Evolutionary conservation across 2,113 vertebrate species (phyloP), one percentile per base, ranked within the genome.

Genomic region (Oryzias melastigma): DNA sequence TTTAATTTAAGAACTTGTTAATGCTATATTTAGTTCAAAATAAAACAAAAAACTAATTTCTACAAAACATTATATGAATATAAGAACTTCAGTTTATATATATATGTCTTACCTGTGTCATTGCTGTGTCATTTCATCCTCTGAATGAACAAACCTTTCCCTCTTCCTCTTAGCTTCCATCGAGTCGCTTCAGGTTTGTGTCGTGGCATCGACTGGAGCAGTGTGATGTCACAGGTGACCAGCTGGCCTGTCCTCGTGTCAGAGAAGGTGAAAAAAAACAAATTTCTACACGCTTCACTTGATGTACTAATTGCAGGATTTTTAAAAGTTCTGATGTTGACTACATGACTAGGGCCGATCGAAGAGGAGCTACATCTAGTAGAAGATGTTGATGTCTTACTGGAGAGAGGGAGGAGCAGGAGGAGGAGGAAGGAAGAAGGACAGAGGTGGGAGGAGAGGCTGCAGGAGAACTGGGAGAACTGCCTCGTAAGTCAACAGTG

Each of bases 401-500:
- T 83, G 84, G 82, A 92, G 81, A 84, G 81, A 84, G 77, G 80
- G 69, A 87, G 82, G 58, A 82, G 50, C 50, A 87, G 71, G 27
- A 29, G n/a, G 78, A 92, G 69, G 78, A 90, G 82, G 75, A 85
- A 64, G 43, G 86, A 87, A 25, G 90, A 91, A 58, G 85, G 87
- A 59, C 91, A 90, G 69, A 91, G 85, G 73, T 93, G 95, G 94
- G 90, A 95, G 73, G 91, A 89, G 52, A 92, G 93, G 69, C 87
- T 94, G 29, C 94, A 95, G 50, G 96, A 98, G 86, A 97, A 96
- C 66, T 98, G 96, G 97, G 95, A 98, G 80, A 95, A 97, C 77
- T 96, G 93, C 82, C 65, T 82, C 90, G 96, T 98, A 85, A 82
- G 88, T 70, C 22, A 15, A 56, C 29, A 24, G 24, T 55, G 4